Base-by-base conservation (phyloP, 2,797 vertebrate genomes). In the Choloepus didactylus region DNA sequence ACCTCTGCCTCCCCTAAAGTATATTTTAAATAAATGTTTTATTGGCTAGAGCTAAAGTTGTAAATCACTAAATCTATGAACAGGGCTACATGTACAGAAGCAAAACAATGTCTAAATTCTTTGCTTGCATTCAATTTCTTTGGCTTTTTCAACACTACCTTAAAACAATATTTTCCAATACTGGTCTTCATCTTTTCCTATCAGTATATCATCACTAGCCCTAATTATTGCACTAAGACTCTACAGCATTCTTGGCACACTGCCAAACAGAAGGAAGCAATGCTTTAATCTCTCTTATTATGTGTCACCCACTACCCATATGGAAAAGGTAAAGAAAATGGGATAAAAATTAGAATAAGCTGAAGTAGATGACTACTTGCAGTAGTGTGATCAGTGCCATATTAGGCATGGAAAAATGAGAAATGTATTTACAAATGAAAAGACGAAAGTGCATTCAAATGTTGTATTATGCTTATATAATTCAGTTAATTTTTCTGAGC, bases 381-480 rank as follows among this genome's bases (percentile, higher is more conserved):
- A 64, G 70, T 75, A 95, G 44, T 16, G 56, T 89, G 56, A 93
- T 44, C 69, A 93, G 31, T 41, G n/a, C 49, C 85, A 35, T 72
- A 14, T 51, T 64, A 51, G 44, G 29, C 44, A 87, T n/a, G 87
- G 62, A 35, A 96, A 92, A 95, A 91, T 25, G 31, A 85, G 10
- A 82, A 87, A 95, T n/a, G 27, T 89, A 64, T 80, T 95, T 93
- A 85, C 5, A 96, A 94, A 94, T n/a, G 1, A 69, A 93, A 96
- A 85, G 6, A 87, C 2, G 21, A 96, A 97, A 85, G 0, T 49
- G 2, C 21, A 91, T 54, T 96, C 92, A 89, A 95, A 29, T 23
- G 56, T 95, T 54, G 10, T 3, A 67, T 79, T 96, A 85, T 16
- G 15, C 0, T 0, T 89, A 41, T 60, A 62, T 62, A 70, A 94